Percentiles rank a stretch among this genome's conserved stretches.
Evolutionary conservation across 2,888 invertebrate genomes (phyloP).

Genomic region (Lasius platythorax): DNA sequence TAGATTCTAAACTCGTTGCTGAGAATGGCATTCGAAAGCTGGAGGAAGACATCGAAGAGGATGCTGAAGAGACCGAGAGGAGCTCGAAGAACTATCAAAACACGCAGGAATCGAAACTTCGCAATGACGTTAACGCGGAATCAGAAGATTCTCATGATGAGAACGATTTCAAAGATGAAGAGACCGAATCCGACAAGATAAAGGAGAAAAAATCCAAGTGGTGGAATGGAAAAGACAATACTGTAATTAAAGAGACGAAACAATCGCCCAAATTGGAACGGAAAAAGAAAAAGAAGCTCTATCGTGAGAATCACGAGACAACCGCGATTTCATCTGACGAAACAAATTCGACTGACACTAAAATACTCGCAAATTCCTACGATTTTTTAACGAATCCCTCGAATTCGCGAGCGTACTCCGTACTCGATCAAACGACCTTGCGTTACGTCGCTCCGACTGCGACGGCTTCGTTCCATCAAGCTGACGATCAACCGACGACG

Average conservation of each 20-base stretch:
- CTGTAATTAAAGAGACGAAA: background rate
- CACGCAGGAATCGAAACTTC: conserved; percentile 9
- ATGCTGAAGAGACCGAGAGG: conserved; percentile 72
- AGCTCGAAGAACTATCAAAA: conserved; percentile 65
- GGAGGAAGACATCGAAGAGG: conserved; percentile 77
- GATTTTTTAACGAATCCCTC: conserved; percentile 8
- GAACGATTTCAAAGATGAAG: background rate
- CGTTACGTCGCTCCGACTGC: background rate
- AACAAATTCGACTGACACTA: background rate
- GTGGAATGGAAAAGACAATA: background rate
- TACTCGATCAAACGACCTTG: conserved; percentile 12
- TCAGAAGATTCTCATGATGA: background rate
- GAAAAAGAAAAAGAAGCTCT: background rate
- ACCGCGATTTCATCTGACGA: conserved; percentile 10
- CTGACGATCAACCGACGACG: conserved; percentile 59
- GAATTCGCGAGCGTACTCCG: background rate
- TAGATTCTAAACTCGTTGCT: conserved; percentile 75
- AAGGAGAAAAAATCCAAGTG: conserved; percentile 11
- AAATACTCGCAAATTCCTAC: background rate
- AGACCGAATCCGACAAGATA: background rate
- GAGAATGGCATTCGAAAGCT: conserved; percentile 75
- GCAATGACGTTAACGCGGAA: background rate
- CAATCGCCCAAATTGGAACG: background rate
- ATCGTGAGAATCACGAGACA: conserved; percentile 11
- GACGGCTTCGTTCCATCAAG: background rate